Conservation (phyloP, 1,140 invertebrate species). For the Drosophila tristis region DNA sequence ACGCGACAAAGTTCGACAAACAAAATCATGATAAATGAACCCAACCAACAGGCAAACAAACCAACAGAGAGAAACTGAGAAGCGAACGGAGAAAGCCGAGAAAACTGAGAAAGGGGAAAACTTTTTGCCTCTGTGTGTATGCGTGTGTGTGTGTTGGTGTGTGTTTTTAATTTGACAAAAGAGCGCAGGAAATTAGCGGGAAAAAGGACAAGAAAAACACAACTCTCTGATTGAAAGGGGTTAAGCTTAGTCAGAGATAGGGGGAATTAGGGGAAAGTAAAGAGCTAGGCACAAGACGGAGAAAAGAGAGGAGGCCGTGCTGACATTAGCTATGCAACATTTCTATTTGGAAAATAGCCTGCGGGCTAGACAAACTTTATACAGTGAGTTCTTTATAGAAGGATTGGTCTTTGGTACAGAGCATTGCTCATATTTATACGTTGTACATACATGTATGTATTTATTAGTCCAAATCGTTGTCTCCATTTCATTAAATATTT, state of each 20-base stretch:
- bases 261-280: neutral
- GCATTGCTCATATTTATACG: too few species aligned
- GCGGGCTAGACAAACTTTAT: conserved; percentile 16
- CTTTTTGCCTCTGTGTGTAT: conserved; percentile 40
- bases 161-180: conserved; percentile 79
- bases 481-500: too few species aligned
- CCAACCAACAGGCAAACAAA: conserved; percentile 64
- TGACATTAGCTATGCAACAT: neutral
- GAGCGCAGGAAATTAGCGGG: conserved; percentile 71
- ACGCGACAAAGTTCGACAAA: conserved; percentile 73
- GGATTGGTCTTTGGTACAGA: too few species aligned
- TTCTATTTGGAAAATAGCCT: conserved; percentile 22
- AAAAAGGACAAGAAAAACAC: conserved; percentile 70
- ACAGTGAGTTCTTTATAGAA: too few species aligned
- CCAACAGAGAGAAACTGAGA: conserved; percentile 17
- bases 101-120: conserved; percentile 27
- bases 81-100: conserved; percentile 9
- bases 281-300: neutral
- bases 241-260: conserved; percentile 30
- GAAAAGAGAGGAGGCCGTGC: neutral
- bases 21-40: conserved; percentile 82
- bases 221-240: conserved; percentile 76
- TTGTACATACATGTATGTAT: too few species aligned
- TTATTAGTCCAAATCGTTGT: too few species aligned
- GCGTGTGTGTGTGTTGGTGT: neutral